These are phyloP conservation scores for Arctocebus calabarensis DNA, from an alignment of 2,797 vertebrate species.

Conservation along the genomic window DNA sequence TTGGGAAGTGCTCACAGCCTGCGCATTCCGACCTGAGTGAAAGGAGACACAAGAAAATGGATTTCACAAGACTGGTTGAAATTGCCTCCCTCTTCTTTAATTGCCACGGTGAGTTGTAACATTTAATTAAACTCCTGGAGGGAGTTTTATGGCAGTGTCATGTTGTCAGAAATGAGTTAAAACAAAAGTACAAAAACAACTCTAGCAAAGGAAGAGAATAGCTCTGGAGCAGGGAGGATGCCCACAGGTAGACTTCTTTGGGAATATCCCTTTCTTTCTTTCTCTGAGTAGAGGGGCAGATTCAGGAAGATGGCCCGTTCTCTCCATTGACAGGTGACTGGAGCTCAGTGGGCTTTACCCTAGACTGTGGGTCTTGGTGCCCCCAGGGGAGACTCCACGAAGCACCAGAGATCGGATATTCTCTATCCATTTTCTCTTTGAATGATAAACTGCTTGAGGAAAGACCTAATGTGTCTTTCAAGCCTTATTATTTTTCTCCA, in stretches of 20 bases:
- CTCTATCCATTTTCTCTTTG: background rate
- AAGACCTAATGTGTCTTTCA: background rate
- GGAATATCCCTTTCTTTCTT: background rate
- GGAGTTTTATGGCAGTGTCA: background rate
- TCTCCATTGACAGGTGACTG: background rate
- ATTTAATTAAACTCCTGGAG: background rate
- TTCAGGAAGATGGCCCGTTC: background rate
- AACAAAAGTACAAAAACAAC: background rate
- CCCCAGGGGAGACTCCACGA: background rate
- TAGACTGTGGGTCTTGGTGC: accelerated
- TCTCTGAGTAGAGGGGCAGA: background rate
- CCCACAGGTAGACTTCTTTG: background rate
- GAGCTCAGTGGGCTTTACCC: background rate
- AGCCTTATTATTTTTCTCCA: background rate
- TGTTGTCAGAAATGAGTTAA: background rate
- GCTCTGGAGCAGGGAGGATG: background rate
- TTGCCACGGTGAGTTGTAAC: background rate
- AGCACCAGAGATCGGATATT: background rate
- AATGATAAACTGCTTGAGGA: background rate
- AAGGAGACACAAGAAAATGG: background rate
- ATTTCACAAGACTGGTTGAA: background rate
- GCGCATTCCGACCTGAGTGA: background rate
- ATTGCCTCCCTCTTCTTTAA: conserved; percentile 1
- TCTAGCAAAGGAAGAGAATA: background rate
- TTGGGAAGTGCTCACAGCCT: background rate